Base-by-base conservation (phyloP, 92 coral and sea anemone genomes). In the Phenganax marumi region DNA sequence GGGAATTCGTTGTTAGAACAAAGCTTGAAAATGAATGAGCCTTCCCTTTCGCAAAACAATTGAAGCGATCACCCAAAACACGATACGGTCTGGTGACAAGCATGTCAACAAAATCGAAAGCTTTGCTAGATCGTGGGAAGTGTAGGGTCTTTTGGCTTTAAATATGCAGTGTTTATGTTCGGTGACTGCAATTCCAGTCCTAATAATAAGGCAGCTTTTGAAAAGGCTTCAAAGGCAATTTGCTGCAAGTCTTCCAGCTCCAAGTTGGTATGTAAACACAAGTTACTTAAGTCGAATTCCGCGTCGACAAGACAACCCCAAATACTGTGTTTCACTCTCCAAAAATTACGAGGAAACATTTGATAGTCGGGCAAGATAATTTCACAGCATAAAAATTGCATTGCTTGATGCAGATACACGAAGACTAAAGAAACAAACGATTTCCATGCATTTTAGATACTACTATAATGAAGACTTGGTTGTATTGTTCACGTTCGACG, bases 11-110 rank as follows among this genome's bases (percentile, higher is more conserved):
- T 12, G 18, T 18, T 24, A 24, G 7, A 24, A 68, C 73, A 10
- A 73, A 11, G 52, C 56, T 52, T 52, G 14, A 2, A 11, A 72
- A 49, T 49, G 50, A 26, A 62, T n/a, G 49, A 19, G 68, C 16
- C 3, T 76, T 62, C 43, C 72, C 72, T 49, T 33, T 14, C 16
- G 7, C 43, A 25, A 66, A 66, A 50, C 19, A 12, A 76, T 25
- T 24, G 50, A 76, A 55, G 52, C 51, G 46, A 76, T 76, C 81
- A 76, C 25, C 3, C 47, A 76, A 74, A 54, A 55, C 57, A 58
- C 43, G 81, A 76, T 76, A 76, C 81, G 81, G 50, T 76, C 57
- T n/a, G 65, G 25, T 50, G 81, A 76, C 81, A 55, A 76, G 16
- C 81, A 57, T 56, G 81, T 76, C 55, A 76, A 76, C 81, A 76